These are phyloP conservation scores for Choristoneura fumiferana DNA, from an alignment of 1,140 invertebrate genomes.

Conservation along the genomic window DNA sequence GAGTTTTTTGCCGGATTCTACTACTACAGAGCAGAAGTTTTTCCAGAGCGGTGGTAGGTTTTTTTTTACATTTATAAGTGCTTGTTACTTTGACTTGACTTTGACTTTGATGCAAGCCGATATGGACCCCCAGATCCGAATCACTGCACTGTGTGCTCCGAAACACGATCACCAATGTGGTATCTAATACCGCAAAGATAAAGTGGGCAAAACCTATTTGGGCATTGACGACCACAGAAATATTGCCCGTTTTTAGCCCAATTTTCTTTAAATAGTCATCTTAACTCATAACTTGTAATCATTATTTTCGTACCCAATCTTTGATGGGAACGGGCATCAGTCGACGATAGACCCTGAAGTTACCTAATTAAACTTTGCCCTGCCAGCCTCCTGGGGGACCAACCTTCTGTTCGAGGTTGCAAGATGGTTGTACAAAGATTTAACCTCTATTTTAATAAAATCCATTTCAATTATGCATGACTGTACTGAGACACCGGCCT, in stretches of 20 bases:
- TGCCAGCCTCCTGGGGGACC: not conserved
- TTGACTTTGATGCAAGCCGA: no score
- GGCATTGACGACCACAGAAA: not conserved
- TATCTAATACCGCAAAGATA: no score
- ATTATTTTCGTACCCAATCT: no score
- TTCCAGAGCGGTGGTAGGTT: no score
- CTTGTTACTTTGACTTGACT: no score
- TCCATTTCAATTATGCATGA: not conserved
- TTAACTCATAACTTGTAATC: no score
- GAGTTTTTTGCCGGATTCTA: not conserved
- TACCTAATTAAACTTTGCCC: slow-evolving; percentile 7
- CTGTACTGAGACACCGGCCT: no score
- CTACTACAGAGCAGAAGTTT: not conserved
- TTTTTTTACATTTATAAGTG: no score
- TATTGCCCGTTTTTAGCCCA: not conserved
- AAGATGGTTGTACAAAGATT: not conserved
- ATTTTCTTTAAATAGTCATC: slow-evolving; percentile 7
- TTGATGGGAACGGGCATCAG: not conserved
- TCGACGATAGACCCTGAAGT: slow-evolving; percentile 8
- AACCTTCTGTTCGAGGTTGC: not conserved
- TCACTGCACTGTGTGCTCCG: no score
- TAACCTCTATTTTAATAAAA: not conserved
- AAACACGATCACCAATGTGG: no score
- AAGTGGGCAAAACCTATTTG: not conserved
- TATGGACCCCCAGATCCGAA: not conserved